Evolutionary conservation across 37 sponge, comb jelly and placozoan genomes (phyloP), one percentile per base, ranked within the genome.

Genomic region (Tethya wilhelma): DNA sequence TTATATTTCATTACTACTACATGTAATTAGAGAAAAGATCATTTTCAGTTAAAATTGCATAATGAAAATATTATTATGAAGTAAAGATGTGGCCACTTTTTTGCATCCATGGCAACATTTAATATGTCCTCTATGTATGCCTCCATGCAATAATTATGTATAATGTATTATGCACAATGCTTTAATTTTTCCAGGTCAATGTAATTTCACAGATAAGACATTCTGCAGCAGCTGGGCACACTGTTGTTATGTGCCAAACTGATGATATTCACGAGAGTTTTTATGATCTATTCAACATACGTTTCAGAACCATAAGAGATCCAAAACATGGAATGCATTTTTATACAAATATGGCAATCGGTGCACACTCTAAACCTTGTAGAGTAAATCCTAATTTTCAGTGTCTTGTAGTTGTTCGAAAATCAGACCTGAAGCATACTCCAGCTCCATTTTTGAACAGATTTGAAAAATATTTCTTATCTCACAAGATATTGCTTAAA

Each of bases 271-370:
- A 87, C 63, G 94, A 94, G 67, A 86, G 90, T 75, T 90, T 94
- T 79, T 94, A 94, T 76, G 94, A 93, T 45, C 83, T 93, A n/a
- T 93, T 93, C 79, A 93, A 93, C 45, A 90, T 86, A 72, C 69
- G 86, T 25, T 93, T 90, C 63, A 33, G 76, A 9, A 34, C 79
- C 17, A 93, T 93, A 66, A 79, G 86, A 69, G 87, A 93, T 78
- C 86, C 74, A 14, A 23, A 70, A 29, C 79, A 71, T 6, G 87
- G 90, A 38, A 32, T 64, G 0, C 53, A 83, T 29, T 90, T 73
- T 76, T 93, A 86, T 44, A 71, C 94, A n/a, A 89, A 90, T 77
- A 93, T 93, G 72, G 87, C 94, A 43, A 90, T 93, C 34, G 94
- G 94, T 25, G 73, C 87, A n/a, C 90, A 93, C 66, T 56, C 53